Base-by-base conservation (phyloP, 2,797 vertebrate genomes). In the Takifugu ocellatus region DNA sequence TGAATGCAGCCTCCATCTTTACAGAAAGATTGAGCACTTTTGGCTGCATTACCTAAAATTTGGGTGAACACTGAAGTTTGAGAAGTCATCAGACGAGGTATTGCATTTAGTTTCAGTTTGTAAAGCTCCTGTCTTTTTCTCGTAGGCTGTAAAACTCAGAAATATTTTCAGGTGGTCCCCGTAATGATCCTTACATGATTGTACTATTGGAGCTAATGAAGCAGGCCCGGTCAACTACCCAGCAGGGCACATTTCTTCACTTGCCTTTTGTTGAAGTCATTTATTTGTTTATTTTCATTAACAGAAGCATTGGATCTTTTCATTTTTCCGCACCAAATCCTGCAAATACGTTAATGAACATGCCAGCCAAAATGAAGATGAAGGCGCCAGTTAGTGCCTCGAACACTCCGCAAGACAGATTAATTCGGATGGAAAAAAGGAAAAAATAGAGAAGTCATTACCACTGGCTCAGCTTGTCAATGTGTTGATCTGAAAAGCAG, bases 341-440 rank as follows among this genome's bases (percentile, higher is more conserved):
- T 43, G 71, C 43, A 65, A 87, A 87, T 82, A 76, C 59, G 68
- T 82, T 88, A 87, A 88, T 88, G 83, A 87, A 85, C 76, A 77
- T 73, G 83, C 72, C 84, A 83, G 86, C 86, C 83, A 85, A 86
- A 85, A 85, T 72, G 75, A 78, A 83, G 82, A 88, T 79, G 81
- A 87, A 88, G 80, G 87, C 73, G 56, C 55, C 75, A 65, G 83
- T 86, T 88, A 85, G 90, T 90, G 90, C 80, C 80, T 54, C 65
- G 12, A 81, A 88, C 84, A 68, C 79, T 83, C 82, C 47, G 72
- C 54, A 7, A 74, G 75, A 85, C 81, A 82, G 81, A 86, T 87
- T 86, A 61, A 79, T 82, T 82, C 77, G 63, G 63, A 56, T 17
- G 29, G 21, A 43, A 63, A 55, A 55, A 9, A 46, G 15, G 27